Base-by-base conservation (phyloP, 2,888 invertebrate genomes). In the Stegana nigrithorax region DNA sequence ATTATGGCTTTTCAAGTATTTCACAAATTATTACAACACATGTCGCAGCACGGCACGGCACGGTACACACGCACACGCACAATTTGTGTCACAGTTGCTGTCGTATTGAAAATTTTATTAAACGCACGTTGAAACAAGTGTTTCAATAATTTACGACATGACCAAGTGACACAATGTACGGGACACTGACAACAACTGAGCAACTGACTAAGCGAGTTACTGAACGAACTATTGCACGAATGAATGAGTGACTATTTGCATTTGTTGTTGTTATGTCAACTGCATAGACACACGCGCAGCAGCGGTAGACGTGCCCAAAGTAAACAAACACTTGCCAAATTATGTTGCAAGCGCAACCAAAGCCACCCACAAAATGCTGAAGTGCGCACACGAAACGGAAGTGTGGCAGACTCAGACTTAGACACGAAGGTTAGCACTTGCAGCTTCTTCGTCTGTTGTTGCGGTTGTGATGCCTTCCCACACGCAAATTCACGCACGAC, bases 231-330 rank as follows among this genome's bases (percentile, higher is more conserved):
- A 19, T 26, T 44, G 44, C 27, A 12, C 23, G 14, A 27, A 59
- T 59, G 45, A 44, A 45, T 47, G 59, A 59, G 21, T 55, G 25
- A 14, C 29, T 58, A 58, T 58, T 44, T 59, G 59, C 29, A 59
- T 21, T 42, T 19, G 44, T 44, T 55, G 29, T n/a, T 25, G 39
- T 14, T 29, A 51, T 39, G 26, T 10, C 2, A 23, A 57, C 42
- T n/a, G 23, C 14, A 42, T 6, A 58, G 14, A 42, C 44, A 42
- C 47, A 29, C 58, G 21, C n/a, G n/a, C 45, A 27, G 7, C 29
- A 23, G 8, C 4, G 4, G 14, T 29, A 50, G 25, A 50, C 27
- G 26, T 51, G 53, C 53, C 29, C 32, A 32, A 51, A 8, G 10
- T 27, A 17, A 8, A 55, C 39, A 39, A 39, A 39, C 32, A 27